Conservation (phyloP, 2,797 vertebrate species). For the Eidolon dupreanum region DNA sequence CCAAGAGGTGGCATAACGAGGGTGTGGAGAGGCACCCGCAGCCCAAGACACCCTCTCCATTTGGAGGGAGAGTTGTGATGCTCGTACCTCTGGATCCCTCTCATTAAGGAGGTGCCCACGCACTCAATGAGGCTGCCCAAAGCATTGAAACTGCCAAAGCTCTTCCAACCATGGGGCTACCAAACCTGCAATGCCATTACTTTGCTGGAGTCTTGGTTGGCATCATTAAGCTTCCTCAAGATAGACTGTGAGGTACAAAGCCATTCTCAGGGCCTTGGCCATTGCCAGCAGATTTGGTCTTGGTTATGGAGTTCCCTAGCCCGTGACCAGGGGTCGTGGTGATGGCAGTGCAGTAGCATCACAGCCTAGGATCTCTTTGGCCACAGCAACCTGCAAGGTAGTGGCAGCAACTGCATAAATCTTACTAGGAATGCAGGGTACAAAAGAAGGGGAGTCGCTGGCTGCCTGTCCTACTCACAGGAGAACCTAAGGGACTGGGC, state of each 20-base stretch:
- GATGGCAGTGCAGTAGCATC: not conserved
- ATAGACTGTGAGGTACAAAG: not conserved
- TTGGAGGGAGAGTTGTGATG: too few relatives aligned
- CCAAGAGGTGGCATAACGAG: not conserved
- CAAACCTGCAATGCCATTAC: not conserved
- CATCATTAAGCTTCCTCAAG: not conserved
- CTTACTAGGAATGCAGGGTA: not conserved
- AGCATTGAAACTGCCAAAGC: not conserved
- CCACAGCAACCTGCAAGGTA: not conserved
- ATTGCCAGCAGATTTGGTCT: not conserved
- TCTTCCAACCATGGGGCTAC: not conserved
- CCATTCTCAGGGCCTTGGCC: not conserved
- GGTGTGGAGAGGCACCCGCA: not conserved
- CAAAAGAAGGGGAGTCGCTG: not conserved
- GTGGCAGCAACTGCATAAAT: not conserved
- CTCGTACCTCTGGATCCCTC: not conserved
- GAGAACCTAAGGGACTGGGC: not conserved
- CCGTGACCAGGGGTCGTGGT: not conserved
- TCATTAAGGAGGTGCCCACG: not conserved
- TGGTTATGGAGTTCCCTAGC: not conserved
- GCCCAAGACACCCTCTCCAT: not conserved
- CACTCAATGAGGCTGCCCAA: not conserved
- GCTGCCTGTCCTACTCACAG: not conserved
- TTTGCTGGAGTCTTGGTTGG: not conserved
- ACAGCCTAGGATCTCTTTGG: not conserved